A percentile compares a stretch with the other conserved stretches of the same genome.
Evolutionary conservation across 2,113 vertebrate genomes (phyloP).

Genomic region (Chitala chitala): DNA sequence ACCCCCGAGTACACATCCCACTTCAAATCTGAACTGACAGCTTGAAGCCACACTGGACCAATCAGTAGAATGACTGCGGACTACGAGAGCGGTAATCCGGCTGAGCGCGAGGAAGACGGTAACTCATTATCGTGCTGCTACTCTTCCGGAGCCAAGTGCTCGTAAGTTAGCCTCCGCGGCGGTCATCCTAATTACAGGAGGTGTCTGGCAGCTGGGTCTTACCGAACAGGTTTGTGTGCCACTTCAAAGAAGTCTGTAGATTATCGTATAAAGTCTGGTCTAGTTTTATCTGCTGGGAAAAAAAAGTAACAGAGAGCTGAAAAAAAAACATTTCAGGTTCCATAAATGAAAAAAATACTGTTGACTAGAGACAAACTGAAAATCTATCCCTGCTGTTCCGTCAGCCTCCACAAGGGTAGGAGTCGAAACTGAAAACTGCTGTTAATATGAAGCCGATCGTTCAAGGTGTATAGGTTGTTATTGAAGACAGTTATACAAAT

Average conservation of each 20-base stretch:
- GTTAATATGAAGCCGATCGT: too few relatives aligned
- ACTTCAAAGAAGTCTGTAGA: not conserved
- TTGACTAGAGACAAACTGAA: too few relatives aligned
- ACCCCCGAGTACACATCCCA: slow-evolving; percentile 12
- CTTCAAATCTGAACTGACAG: slow-evolving; percentile 21
- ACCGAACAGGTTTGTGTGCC: not conserved
- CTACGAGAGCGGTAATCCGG: not conserved
- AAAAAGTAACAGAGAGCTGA: too few relatives aligned
- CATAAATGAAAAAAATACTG: too few relatives aligned
- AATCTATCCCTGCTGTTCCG: too few relatives aligned
- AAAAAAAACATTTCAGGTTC: too few relatives aligned
- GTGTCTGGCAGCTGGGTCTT: not conserved
- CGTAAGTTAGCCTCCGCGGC: not conserved
- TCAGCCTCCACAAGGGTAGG: too few relatives aligned
- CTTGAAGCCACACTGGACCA: not conserved
- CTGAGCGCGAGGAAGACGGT: not conserved
- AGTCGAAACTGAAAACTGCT: too few relatives aligned
- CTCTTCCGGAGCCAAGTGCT: not conserved
- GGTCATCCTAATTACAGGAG: slow-evolving; percentile 7
- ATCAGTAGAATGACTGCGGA: not conserved
- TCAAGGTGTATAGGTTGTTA: too few relatives aligned
- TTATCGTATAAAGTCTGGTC: slow-evolving; percentile 8
- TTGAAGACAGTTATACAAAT: too few relatives aligned
- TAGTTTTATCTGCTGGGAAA: too few relatives aligned
- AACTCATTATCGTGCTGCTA: not conserved